Evolutionary conservation across 37 sponge, comb jelly and placozoan genomes (phyloP).

Genomic region (Diacarnus erythraeanus): DNA sequence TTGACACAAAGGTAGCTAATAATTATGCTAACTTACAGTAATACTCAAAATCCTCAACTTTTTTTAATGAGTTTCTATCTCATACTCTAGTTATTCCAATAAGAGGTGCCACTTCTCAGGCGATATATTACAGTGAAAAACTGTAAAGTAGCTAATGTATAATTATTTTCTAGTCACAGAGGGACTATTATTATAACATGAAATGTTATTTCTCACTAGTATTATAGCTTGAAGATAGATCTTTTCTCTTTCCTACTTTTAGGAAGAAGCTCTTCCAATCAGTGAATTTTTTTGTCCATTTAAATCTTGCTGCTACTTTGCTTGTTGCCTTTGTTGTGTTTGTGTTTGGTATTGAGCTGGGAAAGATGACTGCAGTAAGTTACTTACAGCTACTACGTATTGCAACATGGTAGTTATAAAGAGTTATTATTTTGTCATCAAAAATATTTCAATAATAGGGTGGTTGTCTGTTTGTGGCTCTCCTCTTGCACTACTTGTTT

Average conservation of each 20-base stretch:
- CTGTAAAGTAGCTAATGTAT: no score
- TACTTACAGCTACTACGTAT: no score
- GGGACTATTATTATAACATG: no score
- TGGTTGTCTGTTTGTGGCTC: slow-evolving; percentile 53
- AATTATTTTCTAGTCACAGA: no score
- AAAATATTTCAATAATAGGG: background rate
- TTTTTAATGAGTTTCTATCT: no score
- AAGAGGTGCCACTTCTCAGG: no score
- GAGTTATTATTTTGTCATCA: background rate
- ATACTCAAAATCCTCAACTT: background rate
- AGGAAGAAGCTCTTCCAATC: slow-evolving; percentile 13
- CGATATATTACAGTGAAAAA: no score
- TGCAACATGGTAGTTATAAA: background rate
- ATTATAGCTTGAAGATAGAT: background rate
- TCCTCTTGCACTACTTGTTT: slow-evolving; percentile 60
- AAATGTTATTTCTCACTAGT: background rate
- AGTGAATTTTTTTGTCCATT: slow-evolving; percentile 8
- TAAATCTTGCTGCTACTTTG: slow-evolving; percentile 4
- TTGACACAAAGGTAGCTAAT: slow-evolving; percentile 16
- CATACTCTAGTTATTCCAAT: no score
- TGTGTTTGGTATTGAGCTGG: background rate
- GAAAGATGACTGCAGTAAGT: background rate
- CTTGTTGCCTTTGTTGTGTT: slow-evolving; percentile 5
- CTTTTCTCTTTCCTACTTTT: background rate
- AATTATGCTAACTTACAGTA: no score